Conservation (phyloP, 2,113 vertebrate genomes). For the Colaptes auratus region DNA sequence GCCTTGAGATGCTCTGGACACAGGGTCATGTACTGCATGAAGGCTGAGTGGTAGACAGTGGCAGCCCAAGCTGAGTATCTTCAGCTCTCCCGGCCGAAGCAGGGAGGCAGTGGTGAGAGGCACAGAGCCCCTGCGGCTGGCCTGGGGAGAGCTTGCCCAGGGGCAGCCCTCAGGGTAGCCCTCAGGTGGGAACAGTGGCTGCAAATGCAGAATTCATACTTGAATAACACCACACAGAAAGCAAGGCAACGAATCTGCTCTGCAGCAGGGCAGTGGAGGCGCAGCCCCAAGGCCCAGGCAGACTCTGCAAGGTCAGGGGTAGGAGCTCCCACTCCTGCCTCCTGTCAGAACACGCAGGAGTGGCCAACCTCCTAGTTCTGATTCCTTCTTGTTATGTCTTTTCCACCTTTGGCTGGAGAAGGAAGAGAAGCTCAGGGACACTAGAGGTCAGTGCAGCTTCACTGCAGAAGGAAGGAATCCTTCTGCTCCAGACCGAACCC, state of each 20-base stretch:
- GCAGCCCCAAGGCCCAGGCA: not conserved
- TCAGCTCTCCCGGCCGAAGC: too few relatives aligned
- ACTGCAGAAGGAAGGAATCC: not conserved
- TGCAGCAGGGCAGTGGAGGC: constrained; percentile 27
- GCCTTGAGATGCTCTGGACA: not conserved
- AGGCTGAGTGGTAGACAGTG: not conserved
- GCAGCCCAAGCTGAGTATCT: constrained; percentile 43
- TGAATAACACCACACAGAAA: not conserved
- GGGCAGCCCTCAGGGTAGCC: not conserved
- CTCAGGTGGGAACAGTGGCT: constrained; percentile 24
- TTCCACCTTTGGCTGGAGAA: not conserved
- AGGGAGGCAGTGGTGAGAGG: constrained; percentile 25
- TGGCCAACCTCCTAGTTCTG: not conserved
- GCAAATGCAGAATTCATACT: constrained; percentile 1
- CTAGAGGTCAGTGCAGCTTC: constrained; percentile 66
- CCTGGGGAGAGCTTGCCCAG: constrained; percentile 18
- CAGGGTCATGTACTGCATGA: not conserved
- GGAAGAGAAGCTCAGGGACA: not conserved
- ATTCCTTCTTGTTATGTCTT: not conserved
- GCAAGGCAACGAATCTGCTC: not conserved
- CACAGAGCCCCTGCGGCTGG: constrained; percentile 33
- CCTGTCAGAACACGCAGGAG: not conserved
- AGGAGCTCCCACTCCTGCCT: not conserved
- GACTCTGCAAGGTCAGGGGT: not conserved
- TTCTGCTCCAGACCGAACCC: not conserved